Evolutionary conservation across 2,888 invertebrate genomes (phyloP).

Genomic region (Drosophila recens): DNA sequence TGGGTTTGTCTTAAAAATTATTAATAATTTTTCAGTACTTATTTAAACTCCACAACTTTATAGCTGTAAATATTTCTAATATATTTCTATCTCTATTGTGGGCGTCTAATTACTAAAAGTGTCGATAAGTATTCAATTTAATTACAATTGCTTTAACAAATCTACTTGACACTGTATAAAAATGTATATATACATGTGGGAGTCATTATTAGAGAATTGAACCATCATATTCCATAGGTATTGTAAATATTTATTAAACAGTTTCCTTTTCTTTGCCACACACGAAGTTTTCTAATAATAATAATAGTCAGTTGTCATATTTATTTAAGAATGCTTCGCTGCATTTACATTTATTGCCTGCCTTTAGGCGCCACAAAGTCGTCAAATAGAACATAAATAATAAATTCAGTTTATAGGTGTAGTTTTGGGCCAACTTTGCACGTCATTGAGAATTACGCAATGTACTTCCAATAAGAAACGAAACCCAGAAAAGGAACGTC

Average conservation of each 20-base stretch:
- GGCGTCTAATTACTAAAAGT: neutral
- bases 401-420: conserved; percentile 28
- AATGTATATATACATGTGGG: neutral
- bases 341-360: neutral
- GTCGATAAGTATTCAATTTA: neutral
- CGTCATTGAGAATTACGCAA: conserved; percentile 49
- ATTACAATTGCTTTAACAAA: neutral
- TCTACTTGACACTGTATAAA: neutral
- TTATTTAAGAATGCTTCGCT: neutral
- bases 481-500: conserved; percentile 14
- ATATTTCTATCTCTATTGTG: neutral
- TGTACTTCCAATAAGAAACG: conserved; percentile 20
- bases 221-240: neutral
- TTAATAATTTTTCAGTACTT: too few relatives aligned
- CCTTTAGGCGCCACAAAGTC: conserved; percentile 29
- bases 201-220: neutral
- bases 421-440: conserved; percentile 22
- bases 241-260: neutral
- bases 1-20: too few relatives aligned
- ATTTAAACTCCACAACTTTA: too few relatives aligned
- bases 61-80: too few relatives aligned
- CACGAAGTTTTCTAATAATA: too few relatives aligned
- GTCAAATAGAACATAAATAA: conserved; percentile 23
- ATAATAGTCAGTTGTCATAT: too few relatives aligned
- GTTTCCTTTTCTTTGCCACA: neutral